These are phyloP conservation scores for Hirtodrosophila histrioides DNA, from an alignment of 2,888 invertebrate species.

Conservation along the genomic window DNA sequence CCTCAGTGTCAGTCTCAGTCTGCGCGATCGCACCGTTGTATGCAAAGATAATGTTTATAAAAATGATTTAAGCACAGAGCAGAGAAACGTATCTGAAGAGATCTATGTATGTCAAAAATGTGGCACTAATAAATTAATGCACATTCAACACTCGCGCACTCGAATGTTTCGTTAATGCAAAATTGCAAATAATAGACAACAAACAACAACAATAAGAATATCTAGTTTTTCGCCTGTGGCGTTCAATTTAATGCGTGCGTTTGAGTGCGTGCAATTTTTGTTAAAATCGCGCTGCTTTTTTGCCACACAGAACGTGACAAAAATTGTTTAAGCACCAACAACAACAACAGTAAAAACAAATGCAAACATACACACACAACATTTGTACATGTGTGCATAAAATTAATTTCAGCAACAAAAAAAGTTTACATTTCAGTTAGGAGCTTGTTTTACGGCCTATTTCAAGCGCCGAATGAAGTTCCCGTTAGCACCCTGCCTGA, in stretches of 20 bases:
- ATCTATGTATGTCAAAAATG: constrained; percentile 60
- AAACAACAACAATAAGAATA: constrained; percentile 45
- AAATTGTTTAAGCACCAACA: constrained; percentile 53
- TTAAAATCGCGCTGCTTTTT: constrained; percentile 39
- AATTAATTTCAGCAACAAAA: constrained; percentile 37
- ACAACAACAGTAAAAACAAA: constrained; percentile 22
- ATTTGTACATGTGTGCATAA: not conserved
- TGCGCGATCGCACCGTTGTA: constrained; percentile 33
- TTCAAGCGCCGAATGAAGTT: constrained; percentile 16
- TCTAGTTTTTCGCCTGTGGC: constrained; percentile 61
- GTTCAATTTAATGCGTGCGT: constrained; percentile 41
- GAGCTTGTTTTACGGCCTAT: constrained; percentile 25
- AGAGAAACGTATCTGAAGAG: constrained; percentile 5
- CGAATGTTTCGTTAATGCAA: constrained; percentile 56
- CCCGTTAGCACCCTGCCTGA: constrained; percentile 13
- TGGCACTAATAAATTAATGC: constrained; percentile 65
- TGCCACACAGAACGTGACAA: constrained; percentile 64
- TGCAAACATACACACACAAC: constrained; percentile 1
- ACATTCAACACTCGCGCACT: constrained; percentile 46
- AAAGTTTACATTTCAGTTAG: constrained; percentile 43
- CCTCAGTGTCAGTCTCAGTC: constrained; percentile 3
- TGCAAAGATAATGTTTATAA: constrained; percentile 39
- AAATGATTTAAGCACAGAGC: constrained; percentile 24
- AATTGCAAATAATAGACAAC: constrained; percentile 45
- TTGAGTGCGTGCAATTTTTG: constrained; percentile 52